These are phyloP conservation scores for Malurus splendens DNA, from an alignment of 2,797 vertebrate genomes.

Conservation along the genomic window DNA sequence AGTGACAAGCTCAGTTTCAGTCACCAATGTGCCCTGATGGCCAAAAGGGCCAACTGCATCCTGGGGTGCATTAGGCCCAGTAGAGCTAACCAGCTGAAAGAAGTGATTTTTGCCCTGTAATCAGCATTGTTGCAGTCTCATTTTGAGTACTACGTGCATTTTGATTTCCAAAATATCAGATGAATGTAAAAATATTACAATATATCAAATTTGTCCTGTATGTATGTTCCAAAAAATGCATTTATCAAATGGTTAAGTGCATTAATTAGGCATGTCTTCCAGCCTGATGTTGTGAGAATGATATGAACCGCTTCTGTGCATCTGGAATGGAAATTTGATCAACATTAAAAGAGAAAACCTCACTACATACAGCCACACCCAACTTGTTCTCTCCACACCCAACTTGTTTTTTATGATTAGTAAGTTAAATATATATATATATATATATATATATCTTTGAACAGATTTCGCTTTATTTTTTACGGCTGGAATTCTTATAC, in stretches of 20 bases:
- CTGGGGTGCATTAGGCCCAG: too few species aligned
- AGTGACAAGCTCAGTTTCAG: rapidly evolving
- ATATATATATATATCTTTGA: background rate
- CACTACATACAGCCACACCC: background rate
- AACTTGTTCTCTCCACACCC: background rate
- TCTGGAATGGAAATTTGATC: background rate
- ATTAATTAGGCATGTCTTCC: background rate
- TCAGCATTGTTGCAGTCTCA: background rate
- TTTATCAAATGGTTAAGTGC: background rate
- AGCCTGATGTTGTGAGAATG: background rate
- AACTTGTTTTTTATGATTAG: background rate
- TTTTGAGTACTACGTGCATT: background rate
- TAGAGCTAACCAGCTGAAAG: background rate
- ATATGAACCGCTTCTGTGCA: background rate
- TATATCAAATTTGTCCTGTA: background rate
- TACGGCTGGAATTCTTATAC: background rate
- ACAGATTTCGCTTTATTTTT: background rate
- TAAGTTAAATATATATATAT: background rate
- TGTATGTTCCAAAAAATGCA: background rate
- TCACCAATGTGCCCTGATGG: background rate
- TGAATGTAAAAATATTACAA: background rate
- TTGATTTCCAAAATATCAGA: background rate
- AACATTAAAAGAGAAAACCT: background rate
- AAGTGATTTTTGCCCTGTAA: background rate
- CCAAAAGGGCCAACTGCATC: background rate